Evolutionary conservation across 2,113 vertebrate genomes (phyloP).

Genomic region (Dipodomys merriami): DNA sequence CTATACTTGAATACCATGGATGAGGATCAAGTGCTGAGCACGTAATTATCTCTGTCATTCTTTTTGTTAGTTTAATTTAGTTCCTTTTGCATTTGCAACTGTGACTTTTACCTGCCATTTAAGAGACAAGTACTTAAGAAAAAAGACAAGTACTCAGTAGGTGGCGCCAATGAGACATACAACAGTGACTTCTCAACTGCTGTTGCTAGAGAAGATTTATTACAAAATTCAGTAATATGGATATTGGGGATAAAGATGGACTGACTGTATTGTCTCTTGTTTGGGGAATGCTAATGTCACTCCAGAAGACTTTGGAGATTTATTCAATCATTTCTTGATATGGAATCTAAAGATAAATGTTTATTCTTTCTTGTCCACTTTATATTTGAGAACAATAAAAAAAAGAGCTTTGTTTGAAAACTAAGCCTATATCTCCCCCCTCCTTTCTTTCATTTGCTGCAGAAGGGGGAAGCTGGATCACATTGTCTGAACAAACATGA

Average conservation of each 20-base stretch:
- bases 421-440: neutral
- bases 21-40: neutral
- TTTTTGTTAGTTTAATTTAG: conserved; percentile 35
- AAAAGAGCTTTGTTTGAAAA: conserved; percentile 45
- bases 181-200: neutral
- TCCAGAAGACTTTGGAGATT: conserved; percentile 43
- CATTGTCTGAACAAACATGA: conserved; percentile 5
- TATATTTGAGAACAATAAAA: neutral
- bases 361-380: conserved; percentile 41
- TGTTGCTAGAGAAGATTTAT: neutral
- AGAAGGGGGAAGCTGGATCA: neutral
- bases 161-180: conserved; percentile 73
- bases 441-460: neutral
- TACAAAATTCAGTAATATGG: conserved; percentile 7
- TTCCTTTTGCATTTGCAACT: neutral
- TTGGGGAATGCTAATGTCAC: neutral
- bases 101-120: neutral
- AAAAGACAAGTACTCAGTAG: conserved; percentile 58
- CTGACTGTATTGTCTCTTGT: neutral
- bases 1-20: neutral
- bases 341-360: conserved; percentile 9
- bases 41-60: neutral
- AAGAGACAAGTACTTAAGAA: neutral
- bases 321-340: conserved; percentile 16
- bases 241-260: conserved; percentile 6